Conservation (phyloP, 92 coral and sea anemone species). For the Scolanthus callimorphus region DNA sequence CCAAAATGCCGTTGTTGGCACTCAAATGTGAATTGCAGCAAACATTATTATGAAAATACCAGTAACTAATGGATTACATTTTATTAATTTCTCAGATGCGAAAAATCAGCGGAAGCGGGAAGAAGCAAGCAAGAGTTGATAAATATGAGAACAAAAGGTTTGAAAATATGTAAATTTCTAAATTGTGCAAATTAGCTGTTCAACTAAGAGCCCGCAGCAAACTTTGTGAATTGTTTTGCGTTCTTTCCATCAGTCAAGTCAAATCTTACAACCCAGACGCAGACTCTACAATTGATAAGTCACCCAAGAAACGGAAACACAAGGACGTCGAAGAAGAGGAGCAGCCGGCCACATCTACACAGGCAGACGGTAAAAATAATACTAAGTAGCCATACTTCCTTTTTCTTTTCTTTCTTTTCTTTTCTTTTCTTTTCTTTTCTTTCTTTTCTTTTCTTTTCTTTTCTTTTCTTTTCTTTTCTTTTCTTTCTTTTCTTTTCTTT, state of each 20-base stretch:
- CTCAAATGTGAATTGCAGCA: too few relatives aligned
- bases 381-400: too few relatives aligned
- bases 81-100: slow-evolving; percentile 57
- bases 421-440: too few relatives aligned
- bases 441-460: too few relatives aligned
- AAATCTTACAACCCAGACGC: slow-evolving; percentile 87
- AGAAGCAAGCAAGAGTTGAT: slow-evolving; percentile 77
- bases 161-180: neutral
- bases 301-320: slow-evolving; percentile 78
- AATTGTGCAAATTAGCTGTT: neutral
- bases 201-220: too few relatives aligned
- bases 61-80: neutral
- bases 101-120: slow-evolving; percentile 95
- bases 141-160: slow-evolving; percentile 95
- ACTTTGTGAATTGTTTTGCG: neutral
- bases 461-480: too few relatives aligned
- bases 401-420: too few relatives aligned
- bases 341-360: slow-evolving; percentile 24
- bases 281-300: slow-evolving; percentile 78
- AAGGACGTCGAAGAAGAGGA: slow-evolving; percentile 51
- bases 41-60: too few relatives aligned
- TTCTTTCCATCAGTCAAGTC: slow-evolving; percentile 57
- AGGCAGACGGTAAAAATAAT: too few relatives aligned
- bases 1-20: too few relatives aligned
- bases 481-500: too few relatives aligned